Evolutionary conservation across 2,797 vertebrate species (phyloP), one percentile per base, ranked within the genome.

Genomic region (Mormyrus hasselquistii): DNA sequence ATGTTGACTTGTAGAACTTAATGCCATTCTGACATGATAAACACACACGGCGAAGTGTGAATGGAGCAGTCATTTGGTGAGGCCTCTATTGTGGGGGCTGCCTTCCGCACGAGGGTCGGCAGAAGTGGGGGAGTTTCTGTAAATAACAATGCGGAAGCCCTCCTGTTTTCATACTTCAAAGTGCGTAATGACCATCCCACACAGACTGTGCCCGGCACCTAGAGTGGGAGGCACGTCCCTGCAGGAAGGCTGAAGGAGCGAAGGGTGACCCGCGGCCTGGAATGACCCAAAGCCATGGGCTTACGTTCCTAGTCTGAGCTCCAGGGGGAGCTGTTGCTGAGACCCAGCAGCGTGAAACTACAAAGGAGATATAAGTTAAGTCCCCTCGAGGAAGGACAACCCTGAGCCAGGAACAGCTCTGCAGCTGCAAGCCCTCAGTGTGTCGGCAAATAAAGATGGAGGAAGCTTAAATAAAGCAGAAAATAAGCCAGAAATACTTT

Each of bases 71-170:
- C 69, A 7, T 47, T 82, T 47, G 41, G 3, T 47, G 76, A 47
- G 41, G 5, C 41, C 19, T 47, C 41, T 47, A 3, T 47, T 47
- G 41, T 19, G 76, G 41, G 47, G 76, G 76, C 41, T 82, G 41
- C 19, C 19, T 44, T 82, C 76, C 41, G 41, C 41, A 47, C 76
- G 47, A n/a, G 76, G 41, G 41, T 47, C 41, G 8, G n/a, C 76
- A 44, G 76, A 82, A 44, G 76, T 82, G 76, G 76, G 76, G 76
- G 76, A 79, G 41, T 47, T 82, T 82, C 76, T 82, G 76, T 82
- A 82, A 82, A 82, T 82, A 82, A 82, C 34, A 41, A n/a, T 3
- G 19, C 76, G 38, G 41, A 82, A 82, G 76, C 41, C 34, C 76
- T 82, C 41, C 41, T 82, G 38, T 47, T 82, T 82, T 82, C 19